phyloP scores from a whole-genome alignment of 1,140 invertebrate genomes.

The Laupala kohalensis region DNA sequence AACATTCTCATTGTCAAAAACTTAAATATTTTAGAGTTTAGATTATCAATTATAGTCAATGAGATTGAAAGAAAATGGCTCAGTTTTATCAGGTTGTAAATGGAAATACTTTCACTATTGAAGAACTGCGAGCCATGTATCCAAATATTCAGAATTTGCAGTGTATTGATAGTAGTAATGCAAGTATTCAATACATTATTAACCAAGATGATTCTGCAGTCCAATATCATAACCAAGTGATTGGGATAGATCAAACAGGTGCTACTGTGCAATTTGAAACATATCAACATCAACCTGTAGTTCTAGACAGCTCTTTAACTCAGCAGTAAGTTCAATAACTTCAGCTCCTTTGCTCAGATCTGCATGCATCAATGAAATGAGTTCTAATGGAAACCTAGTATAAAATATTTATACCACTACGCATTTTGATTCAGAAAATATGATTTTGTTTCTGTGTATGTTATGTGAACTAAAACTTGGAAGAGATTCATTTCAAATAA shows the following conservation, averaged over 20 bases:
- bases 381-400: neutral
- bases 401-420: neutral
- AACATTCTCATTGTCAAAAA: neutral
- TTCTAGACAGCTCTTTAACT: neutral
- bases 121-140: neutral
- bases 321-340: neutral
- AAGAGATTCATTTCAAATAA: neutral
- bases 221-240: conserved; percentile 3
- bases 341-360: neutral
- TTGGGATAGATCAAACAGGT: conserved; percentile 7
- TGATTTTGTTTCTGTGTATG: neutral
- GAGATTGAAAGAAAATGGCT: conserved; percentile 2
- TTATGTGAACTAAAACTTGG: neutral
- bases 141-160: neutral
- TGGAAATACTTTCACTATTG: neutral
- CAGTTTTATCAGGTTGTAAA: conserved; percentile 5
- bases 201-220: conserved; percentile 2
- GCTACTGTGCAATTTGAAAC: neutral
- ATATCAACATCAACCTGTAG: neutral
- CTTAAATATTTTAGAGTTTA: too few species aligned
- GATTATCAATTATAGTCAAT: neutral
- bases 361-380: neutral
- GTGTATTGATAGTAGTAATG: neutral
- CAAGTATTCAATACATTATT: neutral
- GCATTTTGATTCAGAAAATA: neutral